Evolutionary conservation across 2,888 invertebrate species (phyloP).

Genomic region (Parelbella ahira): DNA sequence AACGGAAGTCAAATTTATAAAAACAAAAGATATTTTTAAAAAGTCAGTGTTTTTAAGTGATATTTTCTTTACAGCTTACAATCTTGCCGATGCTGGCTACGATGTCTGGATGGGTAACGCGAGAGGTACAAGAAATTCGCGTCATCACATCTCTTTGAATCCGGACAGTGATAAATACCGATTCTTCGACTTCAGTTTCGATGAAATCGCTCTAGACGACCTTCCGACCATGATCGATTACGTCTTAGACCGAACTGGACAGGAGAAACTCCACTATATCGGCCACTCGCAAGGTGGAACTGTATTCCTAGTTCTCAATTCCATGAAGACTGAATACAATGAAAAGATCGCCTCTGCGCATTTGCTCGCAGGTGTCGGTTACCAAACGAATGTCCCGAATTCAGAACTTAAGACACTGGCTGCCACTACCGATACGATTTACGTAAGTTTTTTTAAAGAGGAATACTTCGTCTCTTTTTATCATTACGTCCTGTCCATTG

Average conservation of each 20-base stretch:
- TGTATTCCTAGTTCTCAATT: conserved; percentile 45
- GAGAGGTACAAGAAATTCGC: conserved; percentile 86
- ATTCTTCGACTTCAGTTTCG: conserved; percentile 65
- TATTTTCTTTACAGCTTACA: conserved; percentile 74
- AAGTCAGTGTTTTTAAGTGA: too few relatives aligned
- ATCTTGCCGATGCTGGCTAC: conserved; percentile 83
- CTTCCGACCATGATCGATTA: conserved; percentile 61
- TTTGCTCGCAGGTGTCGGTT: conserved; percentile 54
- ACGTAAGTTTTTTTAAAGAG: conserved; percentile 56
- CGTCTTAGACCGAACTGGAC: conserved; percentile 43
- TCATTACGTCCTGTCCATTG: too few relatives aligned
- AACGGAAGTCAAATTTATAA: too few relatives aligned
- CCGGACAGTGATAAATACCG: conserved; percentile 43
- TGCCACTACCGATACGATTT: conserved; percentile 41
- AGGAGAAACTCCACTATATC: conserved; percentile 52
- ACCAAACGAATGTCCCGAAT: conserved; percentile 46
- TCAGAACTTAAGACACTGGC: conserved; percentile 33
- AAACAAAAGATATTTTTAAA: too few relatives aligned
- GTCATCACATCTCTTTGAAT: conserved; percentile 67
- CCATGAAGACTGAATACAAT: conserved; percentile 53
- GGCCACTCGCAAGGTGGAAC: conserved; percentile 68
- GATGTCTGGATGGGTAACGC: conserved; percentile 92
- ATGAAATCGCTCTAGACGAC: conserved; percentile 59
- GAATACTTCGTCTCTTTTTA: too few relatives aligned
- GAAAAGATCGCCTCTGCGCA: conserved; percentile 51